Base-by-base conservation (phyloP, 2,888 invertebrate species). In the Epiblema foenella region DNA sequence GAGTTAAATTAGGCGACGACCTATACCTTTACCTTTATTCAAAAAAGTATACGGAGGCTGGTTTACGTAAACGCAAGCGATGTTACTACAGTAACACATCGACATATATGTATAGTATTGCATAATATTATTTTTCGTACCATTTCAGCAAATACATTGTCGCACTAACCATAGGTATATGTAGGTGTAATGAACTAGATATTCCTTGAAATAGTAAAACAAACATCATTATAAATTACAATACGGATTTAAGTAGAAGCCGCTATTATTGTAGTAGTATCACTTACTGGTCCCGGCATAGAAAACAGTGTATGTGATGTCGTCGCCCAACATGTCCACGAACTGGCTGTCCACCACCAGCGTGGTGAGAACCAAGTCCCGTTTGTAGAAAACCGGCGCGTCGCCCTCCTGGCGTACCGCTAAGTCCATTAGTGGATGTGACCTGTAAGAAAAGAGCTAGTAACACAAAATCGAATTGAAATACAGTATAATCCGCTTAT, bases 341-440 rank as follows among this genome's bases (percentile, higher is more conserved):
- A 93, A 94, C 76, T 95, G 92, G 60, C 89, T 87, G 83, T 95
- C 95, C 5, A 95, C 95, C 18, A 95, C 95, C 33, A 96, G 84
- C 18, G 95, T 94, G 1, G 95, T 95, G 63, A 95, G 94, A 15
- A 95, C 94, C 71, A 95, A 85, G 82, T 95, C 95, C 39, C 95
- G 86, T 77, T 94, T 94, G 87, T 94, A 95, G 82, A 95, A 95
- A 0, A 95, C 94, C 0, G 95, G 95, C 18, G 94, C 89, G 71
- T 95, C 95, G 56, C 94, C 94, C 74, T 95, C 94, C 75, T 95
- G 95, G 0, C 94, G 91, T 10, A 96, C 95, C 0, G 96, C 95
- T 12, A 95, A 94, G 80, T 96, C 96, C 96, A 96, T 96, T 69
- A 96, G 86, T 0, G 96, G 95, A 84, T 96, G 96, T 12, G 95